These are phyloP conservation scores for Hylaeus volcanicus DNA, from an alignment of 1,140 invertebrate species.

Conservation along the genomic window DNA sequence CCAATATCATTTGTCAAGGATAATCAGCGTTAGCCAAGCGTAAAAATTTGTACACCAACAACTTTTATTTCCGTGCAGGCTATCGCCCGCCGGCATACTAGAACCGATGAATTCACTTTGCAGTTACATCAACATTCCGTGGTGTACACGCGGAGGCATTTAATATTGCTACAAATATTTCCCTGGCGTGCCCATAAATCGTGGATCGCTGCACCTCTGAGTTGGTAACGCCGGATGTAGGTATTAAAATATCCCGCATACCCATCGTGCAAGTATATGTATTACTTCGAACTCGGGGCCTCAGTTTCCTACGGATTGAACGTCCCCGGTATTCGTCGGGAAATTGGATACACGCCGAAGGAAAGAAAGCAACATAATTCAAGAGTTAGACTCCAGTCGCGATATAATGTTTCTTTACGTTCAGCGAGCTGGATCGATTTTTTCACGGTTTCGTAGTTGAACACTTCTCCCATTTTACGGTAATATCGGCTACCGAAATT, in stretches of 20 bases:
- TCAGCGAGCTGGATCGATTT: background rate
- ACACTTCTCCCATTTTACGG: background rate
- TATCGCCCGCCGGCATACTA: background rate
- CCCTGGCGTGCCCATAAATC: conserved; percentile 43
- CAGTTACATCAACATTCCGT: conserved; percentile 3
- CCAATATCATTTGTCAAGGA: background rate
- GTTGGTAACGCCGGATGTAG: conserved; percentile 41
- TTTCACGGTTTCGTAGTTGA: background rate
- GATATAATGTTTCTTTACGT: conserved; percentile 38
- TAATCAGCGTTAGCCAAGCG: background rate
- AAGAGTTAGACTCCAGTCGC: conserved; percentile 12
- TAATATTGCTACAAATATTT: conserved; percentile 53
- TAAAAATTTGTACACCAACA: background rate
- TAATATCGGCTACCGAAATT: conserved; percentile 11
- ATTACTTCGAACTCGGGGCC: conserved; percentile 42
- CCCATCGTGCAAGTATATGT: conserved; percentile 33
- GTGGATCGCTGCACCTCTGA: conserved; percentile 34
- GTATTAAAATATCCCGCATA: conserved; percentile 62
- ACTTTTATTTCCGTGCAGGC: background rate
- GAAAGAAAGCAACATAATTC: conserved; percentile 54
- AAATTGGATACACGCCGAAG: conserved; percentile 53
- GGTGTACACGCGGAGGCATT: conserved; percentile 9
- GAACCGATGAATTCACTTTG: conserved; percentile 1
- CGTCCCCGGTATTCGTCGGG: conserved; percentile 27
- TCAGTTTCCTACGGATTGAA: conserved; percentile 56